A percentile compares a stretch with the other conserved stretches of the same genome.
Evolutionary conservation across 2,113 vertebrate genomes (phyloP).

Genomic region (Columba livia): DNA sequence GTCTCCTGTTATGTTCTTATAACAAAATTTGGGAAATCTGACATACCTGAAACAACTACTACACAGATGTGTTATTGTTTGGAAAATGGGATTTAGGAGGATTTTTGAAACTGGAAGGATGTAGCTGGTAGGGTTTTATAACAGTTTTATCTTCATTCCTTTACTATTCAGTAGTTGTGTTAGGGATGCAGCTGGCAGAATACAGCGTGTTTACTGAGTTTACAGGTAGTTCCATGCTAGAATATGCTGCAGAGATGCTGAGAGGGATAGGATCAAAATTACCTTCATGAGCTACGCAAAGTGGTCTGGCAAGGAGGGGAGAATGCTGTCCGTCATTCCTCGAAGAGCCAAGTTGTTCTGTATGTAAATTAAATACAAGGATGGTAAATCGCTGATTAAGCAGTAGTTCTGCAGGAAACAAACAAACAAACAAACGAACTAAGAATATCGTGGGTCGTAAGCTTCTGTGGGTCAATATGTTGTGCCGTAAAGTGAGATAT

Average conservation of each 20-base stretch:
- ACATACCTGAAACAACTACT: neutral
- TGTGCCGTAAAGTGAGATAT: rapidly evolving
- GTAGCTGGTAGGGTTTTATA: neutral
- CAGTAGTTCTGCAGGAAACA: neutral
- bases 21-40: neutral
- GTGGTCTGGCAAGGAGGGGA: neutral
- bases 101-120: neutral
- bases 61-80: neutral
- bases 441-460: neutral
- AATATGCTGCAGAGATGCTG: neutral
- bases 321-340: neutral
- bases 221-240: neutral
- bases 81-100: neutral
- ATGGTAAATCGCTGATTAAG: neutral
- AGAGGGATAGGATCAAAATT: neutral
- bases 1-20: neutral
- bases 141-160: neutral
- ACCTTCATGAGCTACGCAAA: neutral
- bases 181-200: neutral
- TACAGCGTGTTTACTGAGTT: neutral
- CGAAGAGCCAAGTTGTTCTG: neutral
- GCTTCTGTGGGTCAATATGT: neutral
- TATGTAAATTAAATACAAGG: neutral
- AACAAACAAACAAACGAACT: neutral
- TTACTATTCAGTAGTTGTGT: neutral